phyloP scores from a whole-genome alignment of 2,888 invertebrate species.

The Machimus rusticus region DNA sequence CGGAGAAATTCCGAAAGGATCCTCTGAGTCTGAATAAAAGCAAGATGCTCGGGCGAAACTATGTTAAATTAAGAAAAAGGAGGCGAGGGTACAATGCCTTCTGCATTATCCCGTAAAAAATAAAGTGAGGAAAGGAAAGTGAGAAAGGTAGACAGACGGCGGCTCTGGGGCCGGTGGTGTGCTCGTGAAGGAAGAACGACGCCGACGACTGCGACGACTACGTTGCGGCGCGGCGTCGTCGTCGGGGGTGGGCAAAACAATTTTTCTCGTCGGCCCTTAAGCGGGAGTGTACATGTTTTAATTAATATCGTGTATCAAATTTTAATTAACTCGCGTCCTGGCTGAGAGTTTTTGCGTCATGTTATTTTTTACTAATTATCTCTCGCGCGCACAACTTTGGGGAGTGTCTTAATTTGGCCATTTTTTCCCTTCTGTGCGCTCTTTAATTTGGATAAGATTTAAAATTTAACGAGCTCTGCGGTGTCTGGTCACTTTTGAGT shows the following conservation, averaged over 20 bases:
- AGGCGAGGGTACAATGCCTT: slow-evolving; percentile 29
- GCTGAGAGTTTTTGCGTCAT: slow-evolving; percentile 47
- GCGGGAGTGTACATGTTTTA: slow-evolving; percentile 51
- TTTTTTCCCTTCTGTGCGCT: not conserved
- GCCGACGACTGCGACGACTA: no score
- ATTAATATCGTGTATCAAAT: slow-evolving; percentile 53
- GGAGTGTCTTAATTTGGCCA: not conserved
- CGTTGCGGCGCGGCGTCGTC: not conserved
- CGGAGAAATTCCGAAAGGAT: slow-evolving; percentile 1
- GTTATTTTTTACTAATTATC: slow-evolving; percentile 48
- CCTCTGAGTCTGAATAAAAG: slow-evolving; percentile 14
- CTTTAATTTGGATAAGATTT: slow-evolving; percentile 2
- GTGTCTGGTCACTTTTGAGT: not conserved
- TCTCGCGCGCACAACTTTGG: slow-evolving; percentile 37
- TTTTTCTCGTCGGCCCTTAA: slow-evolving; percentile 31
- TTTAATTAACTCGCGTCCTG: slow-evolving; percentile 53
- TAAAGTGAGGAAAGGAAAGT: not conserved
- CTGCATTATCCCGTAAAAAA: slow-evolving; percentile 27
- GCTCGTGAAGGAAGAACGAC: not conserved
- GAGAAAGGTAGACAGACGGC: slow-evolving; percentile 19
- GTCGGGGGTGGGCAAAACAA: slow-evolving; percentile 3
- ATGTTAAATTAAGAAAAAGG: slow-evolving; percentile 33
- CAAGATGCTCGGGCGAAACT: slow-evolving; percentile 17
- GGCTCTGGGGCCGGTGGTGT: not conserved
- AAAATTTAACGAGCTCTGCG: slow-evolving; percentile 4